Base-by-base conservation (phyloP, 2,113 vertebrate genomes). In the Callospermophilus lateralis region DNA sequence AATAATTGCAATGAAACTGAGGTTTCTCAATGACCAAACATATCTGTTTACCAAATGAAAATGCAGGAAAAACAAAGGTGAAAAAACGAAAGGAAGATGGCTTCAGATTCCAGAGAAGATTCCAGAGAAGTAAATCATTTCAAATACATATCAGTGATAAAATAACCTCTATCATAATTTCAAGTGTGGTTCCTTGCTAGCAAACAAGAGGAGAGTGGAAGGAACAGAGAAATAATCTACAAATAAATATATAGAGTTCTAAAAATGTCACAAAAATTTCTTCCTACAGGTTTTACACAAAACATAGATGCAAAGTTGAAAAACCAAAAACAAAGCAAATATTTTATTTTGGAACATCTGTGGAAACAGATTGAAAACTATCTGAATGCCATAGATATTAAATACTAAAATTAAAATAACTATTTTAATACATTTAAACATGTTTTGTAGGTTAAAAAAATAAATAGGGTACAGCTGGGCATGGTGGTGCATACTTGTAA, bases 1-100 rank as follows among this genome's bases (percentile, higher is more conserved):
- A 96, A 92, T 70, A 24, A 65, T 6, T 42, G 68, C 67, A 84
- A 58, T 37, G 84, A 39, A 67, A 51, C 91, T 81, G 76, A 89
- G 37, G 26, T 48, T n/a, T 67, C 81, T 68, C 93, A 73, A 88
- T 0, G 34, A n/a, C 6, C 48, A 78, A 97, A 90, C 13, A 84
- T 94, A 97, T 87, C 79, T 70, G 3, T 84, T 79, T 93, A 97
- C 45, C 22, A 63, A 96, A 95, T 26, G 32, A 32, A 95, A 94
- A 95, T 10, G 10, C 11, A 94, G 28, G 11, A 91, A 96, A 97
- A 97, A 30, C 4, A 84, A 96, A 84, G 30, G 32, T 51, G 15
- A 63, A 90, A 32, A 67, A 55, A 78, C 80, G 42, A 92, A 89
- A 89, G 76, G 51, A 37, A 0, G 34, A 74, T 53, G 12, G 0